Base-by-base conservation (phyloP, 2,888 invertebrate species). In the Spisula solida region DNA sequence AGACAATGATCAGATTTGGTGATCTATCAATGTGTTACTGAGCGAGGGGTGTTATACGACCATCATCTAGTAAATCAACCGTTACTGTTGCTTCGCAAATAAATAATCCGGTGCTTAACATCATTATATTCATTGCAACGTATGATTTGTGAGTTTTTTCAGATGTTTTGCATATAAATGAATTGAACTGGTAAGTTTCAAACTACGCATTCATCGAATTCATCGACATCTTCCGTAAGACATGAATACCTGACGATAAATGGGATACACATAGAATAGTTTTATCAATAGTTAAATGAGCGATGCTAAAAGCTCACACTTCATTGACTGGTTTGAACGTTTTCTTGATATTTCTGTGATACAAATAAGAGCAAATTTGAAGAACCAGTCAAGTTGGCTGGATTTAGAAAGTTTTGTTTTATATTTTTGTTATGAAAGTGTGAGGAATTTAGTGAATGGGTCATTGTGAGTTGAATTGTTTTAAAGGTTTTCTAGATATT, bases 231-330 rank as follows among this genome's bases (percentile, higher is more conserved):
- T 41, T 29, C 70, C 1, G 6, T 34, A 14, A 75, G 6, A 34
- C 0, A 34, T 31, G 75, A 34, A 75, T 75, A 75, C 75, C 1
- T 70, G 2, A 25, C n/a, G 10, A 25, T 66, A 66, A 0, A 25
- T 25, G 25, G 25, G 60, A 66, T 25, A 66, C 25, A 66, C 25
- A 25, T 66, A 60, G 60, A 60, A 60, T 60, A 12, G 60, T 25
- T 66, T 66, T 66, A 66, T 66, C 60, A 66, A 66, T 66, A 66
- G 25, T 66, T 66, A 66, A n/a, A n/a, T 66, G 60, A 51, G 51
- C 51, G 51, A 66, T 66, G 60, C 60, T 66, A 66, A 41, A 66
- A 66, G 25, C 60, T 66, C 10, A 66, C 12, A 66, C 60, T 6
- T 66, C 60, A 12, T 25, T 0, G 60, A 25, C 60, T 66, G 60